Conservation (phyloP, 2,797 vertebrate species). For the Stomatorhinus walkeri region DNA sequence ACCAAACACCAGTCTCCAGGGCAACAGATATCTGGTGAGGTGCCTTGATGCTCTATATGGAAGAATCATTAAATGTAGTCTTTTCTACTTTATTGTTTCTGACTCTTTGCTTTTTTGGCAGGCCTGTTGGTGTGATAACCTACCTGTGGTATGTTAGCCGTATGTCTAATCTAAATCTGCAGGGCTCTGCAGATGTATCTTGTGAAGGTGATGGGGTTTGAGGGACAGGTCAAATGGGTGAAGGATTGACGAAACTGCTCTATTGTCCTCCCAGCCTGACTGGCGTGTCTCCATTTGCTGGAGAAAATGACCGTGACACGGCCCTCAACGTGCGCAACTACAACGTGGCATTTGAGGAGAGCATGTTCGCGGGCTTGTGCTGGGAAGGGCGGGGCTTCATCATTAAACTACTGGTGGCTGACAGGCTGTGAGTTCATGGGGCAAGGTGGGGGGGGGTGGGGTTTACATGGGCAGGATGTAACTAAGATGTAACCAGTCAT, state of each 20-base stretch:
- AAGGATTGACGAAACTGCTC: neutral
- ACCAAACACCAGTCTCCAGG: constrained; percentile 84
- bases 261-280: constrained; percentile 66
- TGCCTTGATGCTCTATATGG: constrained; percentile 4
- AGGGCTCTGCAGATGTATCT: neutral
- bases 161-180: neutral
- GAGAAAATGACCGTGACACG: constrained; percentile 86
- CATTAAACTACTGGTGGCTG: constrained; percentile 88
- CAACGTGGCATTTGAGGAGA: constrained; percentile 91
- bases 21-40: constrained; percentile 89
- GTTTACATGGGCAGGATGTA: neutral
- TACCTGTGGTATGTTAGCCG: constrained; percentile 79
- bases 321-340: constrained; percentile 92
- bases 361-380: constrained; percentile 83
- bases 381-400: constrained; percentile 89
- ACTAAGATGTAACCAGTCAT: neutral
- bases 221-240: neutral
- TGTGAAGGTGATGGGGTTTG: neutral
- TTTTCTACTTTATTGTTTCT: neutral
- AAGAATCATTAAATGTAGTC: neutral
- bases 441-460: neutral
- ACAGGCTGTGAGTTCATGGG: constrained; percentile 77
- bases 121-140: constrained; percentile 84
- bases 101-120: constrained; percentile 39
- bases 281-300: constrained; percentile 90